Base-by-base conservation (phyloP, 2,888 invertebrate species). In the Graphium colonna region DNA sequence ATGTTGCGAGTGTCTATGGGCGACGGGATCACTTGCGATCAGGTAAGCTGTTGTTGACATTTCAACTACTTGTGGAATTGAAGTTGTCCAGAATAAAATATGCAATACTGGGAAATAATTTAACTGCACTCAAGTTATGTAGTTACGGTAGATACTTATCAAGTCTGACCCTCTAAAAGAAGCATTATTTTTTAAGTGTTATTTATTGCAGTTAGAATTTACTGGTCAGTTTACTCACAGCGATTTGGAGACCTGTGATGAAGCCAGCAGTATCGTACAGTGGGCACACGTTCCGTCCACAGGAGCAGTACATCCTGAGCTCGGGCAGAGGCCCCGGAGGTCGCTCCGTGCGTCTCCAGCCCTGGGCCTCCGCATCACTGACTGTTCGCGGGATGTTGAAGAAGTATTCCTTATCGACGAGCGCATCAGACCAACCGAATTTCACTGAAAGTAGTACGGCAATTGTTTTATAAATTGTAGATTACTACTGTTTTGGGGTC, bases 341-440 rank as follows among this genome's bases (percentile, higher is more conserved):
- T 0, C 82, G 69, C 54, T 82, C 82, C 1, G 77, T 79, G 5
- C 84, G 67, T n/a, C 64, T 62, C 82, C 83, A 89, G 0, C 79
- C 85, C 1, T 72, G 75, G 8, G 59, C 64, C 57, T 84, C 86
- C 4, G 82, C 89, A 9, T 79, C 83, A 36, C 61, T 72, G 55
- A 79, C 75, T 5, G 82, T 82, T 16, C 85, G 79, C 0, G 90
- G 90, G 9, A 90, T 78, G n/a, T 68, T 71, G 73, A 70, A 90
- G 73, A 90, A 90, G 68, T 89, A 85, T 43, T 88, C 82, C 57
- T 71, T 73, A 59, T 87, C 81, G 0, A 77, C 80, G 1, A 90
- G 61, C 0, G 89, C 85, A 45, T 80, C 79, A 0, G 90, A 79
- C 84, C 85, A 88, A 2, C 89, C 90, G 61, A 88, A 87, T 60